Conservation (phyloP, 2,797 vertebrate genomes). For the Okamejei kenojei region DNA sequence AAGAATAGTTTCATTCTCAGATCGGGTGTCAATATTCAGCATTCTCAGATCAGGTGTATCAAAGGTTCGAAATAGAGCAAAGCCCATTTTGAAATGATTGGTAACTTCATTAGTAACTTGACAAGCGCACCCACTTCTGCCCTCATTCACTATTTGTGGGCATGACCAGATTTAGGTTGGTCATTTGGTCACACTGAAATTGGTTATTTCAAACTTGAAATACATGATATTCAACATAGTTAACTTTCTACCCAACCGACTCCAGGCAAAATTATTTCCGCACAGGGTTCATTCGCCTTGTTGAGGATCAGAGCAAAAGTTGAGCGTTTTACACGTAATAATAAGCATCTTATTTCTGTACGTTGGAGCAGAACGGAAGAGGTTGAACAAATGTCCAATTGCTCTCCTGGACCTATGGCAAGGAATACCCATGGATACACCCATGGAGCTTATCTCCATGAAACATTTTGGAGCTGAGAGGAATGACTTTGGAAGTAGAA, state of each 20-base stretch:
- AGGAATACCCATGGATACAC: not conserved
- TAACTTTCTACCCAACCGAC: not conserved
- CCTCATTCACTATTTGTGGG: not conserved
- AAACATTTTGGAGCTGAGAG: not conserved
- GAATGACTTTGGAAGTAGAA: not conserved
- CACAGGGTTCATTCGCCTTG: not conserved
- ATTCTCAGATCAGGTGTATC: not conserved
- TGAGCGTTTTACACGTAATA: not conserved
- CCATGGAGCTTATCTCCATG: not conserved
- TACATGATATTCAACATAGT: too few species aligned
- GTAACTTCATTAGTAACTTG: not conserved
- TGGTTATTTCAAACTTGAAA: not conserved
- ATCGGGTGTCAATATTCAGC: not conserved
- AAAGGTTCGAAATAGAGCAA: not conserved
- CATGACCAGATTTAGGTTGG: not conserved
- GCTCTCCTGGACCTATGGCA: not conserved
- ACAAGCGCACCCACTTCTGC: not conserved
- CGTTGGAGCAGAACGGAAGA: not conserved
- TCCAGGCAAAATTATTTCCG: not conserved
- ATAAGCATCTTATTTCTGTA: not conserved
- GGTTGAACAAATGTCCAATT: not conserved
- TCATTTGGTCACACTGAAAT: not conserved
- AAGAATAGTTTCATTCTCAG: not conserved
- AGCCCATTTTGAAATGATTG: not conserved
- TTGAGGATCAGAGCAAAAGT: not conserved